These are phyloP conservation scores for Pseudochirops cupreus DNA, from an alignment of 2,797 vertebrate species.

Conservation along the genomic window DNA sequence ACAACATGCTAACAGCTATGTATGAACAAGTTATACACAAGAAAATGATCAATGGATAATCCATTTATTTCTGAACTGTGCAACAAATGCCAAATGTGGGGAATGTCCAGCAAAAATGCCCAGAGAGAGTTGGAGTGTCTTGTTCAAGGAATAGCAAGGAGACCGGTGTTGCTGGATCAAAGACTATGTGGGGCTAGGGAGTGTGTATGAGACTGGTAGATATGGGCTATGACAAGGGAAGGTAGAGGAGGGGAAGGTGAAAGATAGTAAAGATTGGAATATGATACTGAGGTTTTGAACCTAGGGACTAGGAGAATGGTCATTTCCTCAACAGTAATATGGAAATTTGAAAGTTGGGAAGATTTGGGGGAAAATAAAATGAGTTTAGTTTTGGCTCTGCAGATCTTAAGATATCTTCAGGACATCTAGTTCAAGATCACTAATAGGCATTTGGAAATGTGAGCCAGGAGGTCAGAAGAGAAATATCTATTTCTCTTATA, in stretches of 20 bases:
- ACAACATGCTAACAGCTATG: neutral
- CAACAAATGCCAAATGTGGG: neutral
- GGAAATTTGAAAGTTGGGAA: neutral
- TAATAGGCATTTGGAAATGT: neutral
- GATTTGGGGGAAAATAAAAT: neutral
- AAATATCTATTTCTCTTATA: neutral
- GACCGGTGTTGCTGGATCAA: neutral
- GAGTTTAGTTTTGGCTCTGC: neutral
- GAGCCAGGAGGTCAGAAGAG: neutral
- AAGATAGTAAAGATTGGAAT: neutral
- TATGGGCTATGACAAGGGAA: no score
- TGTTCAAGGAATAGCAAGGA: neutral
- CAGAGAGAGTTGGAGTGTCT: neutral
- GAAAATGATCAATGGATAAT: neutral
- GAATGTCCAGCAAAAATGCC: neutral
- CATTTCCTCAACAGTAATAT: neutral
- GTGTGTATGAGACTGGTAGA: neutral
- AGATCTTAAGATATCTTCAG: neutral
- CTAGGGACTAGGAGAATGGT: neutral
- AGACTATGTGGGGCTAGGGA: neutral
- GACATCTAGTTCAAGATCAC: neutral
- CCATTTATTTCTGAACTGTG: no score
- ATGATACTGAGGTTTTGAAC: neutral
- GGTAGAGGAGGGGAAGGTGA: fast-evolving
- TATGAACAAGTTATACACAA: neutral